These are phyloP conservation scores for Catocala fraxini DNA, from an alignment of 2,888 invertebrate genomes.

Conservation along the genomic window DNA sequence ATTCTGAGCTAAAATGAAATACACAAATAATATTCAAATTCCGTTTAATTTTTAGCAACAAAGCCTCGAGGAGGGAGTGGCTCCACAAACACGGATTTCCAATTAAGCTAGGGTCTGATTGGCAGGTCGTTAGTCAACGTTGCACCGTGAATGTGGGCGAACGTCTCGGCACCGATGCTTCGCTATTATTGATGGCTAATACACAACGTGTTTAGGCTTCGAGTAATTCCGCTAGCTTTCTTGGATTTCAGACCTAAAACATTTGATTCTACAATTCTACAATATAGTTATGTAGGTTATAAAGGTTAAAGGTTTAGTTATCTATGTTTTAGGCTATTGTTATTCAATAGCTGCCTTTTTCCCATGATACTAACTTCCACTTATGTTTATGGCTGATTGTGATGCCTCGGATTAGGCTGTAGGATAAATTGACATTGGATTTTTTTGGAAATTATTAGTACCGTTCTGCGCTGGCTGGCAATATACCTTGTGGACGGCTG, in stretches of 20 bases:
- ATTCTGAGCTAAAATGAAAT: slow-evolving; percentile 23
- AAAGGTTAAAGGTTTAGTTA: too few relatives aligned
- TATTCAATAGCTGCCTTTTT: too few relatives aligned
- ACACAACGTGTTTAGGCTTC: slow-evolving; percentile 30
- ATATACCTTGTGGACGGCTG: too few relatives aligned
- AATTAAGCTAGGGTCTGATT: slow-evolving; percentile 87
- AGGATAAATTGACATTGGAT: too few relatives aligned
- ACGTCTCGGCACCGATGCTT: slow-evolving; percentile 52
- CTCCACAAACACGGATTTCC: slow-evolving; percentile 87
- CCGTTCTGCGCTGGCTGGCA: too few relatives aligned
- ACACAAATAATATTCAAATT: slow-evolving; percentile 40
- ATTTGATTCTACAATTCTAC: too few relatives aligned
- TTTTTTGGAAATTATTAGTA: too few relatives aligned
- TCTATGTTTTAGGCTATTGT: too few relatives aligned
- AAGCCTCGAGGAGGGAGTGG: slow-evolving; percentile 78
- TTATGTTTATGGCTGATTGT: too few relatives aligned
- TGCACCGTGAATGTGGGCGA: slow-evolving; percentile 78
- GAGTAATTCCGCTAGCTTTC: slow-evolving; percentile 9
- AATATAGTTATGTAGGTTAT: too few relatives aligned
- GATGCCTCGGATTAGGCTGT: too few relatives aligned
- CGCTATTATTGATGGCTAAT: slow-evolving; percentile 63
- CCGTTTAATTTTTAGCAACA: slow-evolving; percentile 84
- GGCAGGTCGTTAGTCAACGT: slow-evolving; percentile 87
- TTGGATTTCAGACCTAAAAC: background rate
- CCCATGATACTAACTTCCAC: too few relatives aligned